Percentiles rank a stretch among this genome's conserved stretches.
Evolutionary conservation across 2,797 vertebrate species (phyloP).

Genomic region (Propithecus deckenii): DNA sequence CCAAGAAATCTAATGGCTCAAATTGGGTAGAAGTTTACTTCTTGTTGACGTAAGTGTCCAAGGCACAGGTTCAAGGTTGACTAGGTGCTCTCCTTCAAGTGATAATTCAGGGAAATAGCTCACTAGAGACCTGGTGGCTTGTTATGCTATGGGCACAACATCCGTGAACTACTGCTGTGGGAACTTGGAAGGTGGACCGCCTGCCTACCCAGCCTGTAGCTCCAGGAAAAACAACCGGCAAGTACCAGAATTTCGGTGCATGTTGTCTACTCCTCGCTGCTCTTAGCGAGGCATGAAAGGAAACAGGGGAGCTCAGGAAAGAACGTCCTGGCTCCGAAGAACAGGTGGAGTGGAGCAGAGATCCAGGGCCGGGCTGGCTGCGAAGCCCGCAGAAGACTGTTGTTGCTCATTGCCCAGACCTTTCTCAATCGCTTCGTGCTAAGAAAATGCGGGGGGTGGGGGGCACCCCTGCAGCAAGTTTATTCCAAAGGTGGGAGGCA

Average conservation of each 20-base stretch:
- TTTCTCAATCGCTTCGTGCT: background rate
- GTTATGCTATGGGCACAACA: background rate
- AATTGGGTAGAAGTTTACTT: background rate
- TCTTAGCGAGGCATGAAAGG: background rate
- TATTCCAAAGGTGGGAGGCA: too few relatives aligned
- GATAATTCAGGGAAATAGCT: background rate
- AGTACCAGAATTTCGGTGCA: background rate
- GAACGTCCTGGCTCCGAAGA: background rate
- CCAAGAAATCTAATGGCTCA: background rate
- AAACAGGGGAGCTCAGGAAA: background rate
- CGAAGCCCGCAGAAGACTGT: background rate
- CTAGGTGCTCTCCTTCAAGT: background rate
- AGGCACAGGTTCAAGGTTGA: background rate
- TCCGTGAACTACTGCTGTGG: background rate
- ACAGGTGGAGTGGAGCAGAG: background rate
- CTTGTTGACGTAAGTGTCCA: background rate
- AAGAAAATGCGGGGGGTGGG: background rate
- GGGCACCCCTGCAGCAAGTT: background rate
- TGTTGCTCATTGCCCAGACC: too few relatives aligned
- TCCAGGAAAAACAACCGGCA: background rate
- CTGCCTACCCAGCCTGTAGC: too few relatives aligned
- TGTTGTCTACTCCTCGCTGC: background rate
- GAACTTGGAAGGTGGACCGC: background rate
- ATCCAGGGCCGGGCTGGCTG: too few relatives aligned
- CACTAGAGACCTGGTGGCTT: background rate